Conservation (phyloP, 2,113 vertebrate species). For the Todiramphus saurophagus region DNA sequence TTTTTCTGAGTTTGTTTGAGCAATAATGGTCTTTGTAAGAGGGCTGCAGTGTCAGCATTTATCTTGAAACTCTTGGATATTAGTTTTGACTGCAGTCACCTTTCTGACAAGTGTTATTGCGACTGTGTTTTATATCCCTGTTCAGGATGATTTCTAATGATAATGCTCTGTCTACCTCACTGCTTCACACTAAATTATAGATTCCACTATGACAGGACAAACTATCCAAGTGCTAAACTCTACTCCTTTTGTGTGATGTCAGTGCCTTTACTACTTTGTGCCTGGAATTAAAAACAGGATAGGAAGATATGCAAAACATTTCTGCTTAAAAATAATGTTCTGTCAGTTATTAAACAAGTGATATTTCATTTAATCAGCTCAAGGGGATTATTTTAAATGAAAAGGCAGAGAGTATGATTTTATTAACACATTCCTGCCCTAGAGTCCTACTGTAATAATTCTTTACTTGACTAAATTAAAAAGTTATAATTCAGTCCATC, state of each 20-base stretch:
- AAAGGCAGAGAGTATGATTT: slow-evolving; percentile 80
- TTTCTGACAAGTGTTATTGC: slow-evolving; percentile 86
- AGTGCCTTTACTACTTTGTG: slow-evolving; percentile 69
- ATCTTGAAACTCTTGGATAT: slow-evolving; percentile 83
- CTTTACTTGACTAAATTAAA: slow-evolving; percentile 80
- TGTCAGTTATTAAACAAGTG: slow-evolving; percentile 85
- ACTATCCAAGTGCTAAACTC: slow-evolving; percentile 69
- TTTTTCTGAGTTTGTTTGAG: slow-evolving; percentile 38
- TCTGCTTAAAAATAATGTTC: slow-evolving; percentile 85
- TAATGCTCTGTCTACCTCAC: slow-evolving; percentile 82
- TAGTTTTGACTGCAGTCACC: slow-evolving; percentile 86
- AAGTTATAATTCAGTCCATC: slow-evolving; percentile 77
- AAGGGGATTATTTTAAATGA: slow-evolving; percentile 85
- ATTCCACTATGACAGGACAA: slow-evolving; percentile 78
- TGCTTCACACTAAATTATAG: slow-evolving; percentile 84
- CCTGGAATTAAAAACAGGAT: slow-evolving; percentile 73
- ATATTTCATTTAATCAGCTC: slow-evolving; percentile 87
- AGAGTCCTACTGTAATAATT: slow-evolving; percentile 79
- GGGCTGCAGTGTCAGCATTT: slow-evolving; percentile 82
- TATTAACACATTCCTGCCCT: slow-evolving; percentile 85
- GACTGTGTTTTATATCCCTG: slow-evolving; percentile 84
- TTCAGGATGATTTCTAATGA: slow-evolving; percentile 84
- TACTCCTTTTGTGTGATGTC: slow-evolving; percentile 75
- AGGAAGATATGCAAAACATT: slow-evolving; percentile 80
- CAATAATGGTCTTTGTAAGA: slow-evolving; percentile 78